phyloP scores from a whole-genome alignment of 37 sponge, comb jelly and placozoan species.

The Diacarnus erythraeanus region DNA sequence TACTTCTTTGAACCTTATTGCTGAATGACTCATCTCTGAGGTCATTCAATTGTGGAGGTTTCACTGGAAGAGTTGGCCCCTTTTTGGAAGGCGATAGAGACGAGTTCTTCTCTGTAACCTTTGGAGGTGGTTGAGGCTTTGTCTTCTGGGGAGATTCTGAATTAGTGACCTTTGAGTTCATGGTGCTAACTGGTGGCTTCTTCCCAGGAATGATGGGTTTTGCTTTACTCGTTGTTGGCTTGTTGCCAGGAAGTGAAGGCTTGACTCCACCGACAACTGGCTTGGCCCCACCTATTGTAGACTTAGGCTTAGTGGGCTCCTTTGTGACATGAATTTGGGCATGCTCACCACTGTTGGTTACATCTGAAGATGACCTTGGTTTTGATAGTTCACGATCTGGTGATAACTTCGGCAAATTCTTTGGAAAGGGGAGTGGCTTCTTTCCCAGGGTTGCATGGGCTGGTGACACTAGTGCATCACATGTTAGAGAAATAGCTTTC shows the following conservation, averaged over 20 bases:
- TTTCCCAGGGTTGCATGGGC: background rate
- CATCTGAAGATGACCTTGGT: background rate
- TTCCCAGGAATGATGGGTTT: background rate
- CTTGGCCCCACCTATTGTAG: background rate
- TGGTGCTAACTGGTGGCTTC: background rate
- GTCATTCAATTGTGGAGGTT: background rate
- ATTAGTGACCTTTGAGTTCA: background rate
- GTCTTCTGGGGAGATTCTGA: background rate
- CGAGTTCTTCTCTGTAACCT: background rate
- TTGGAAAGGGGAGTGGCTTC: background rate
- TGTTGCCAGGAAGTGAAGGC: background rate
- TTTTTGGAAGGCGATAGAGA: background rate
- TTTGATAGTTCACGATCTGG: background rate
- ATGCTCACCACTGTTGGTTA: background rate
- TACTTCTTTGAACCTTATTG: background rate
- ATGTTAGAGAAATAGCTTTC: background rate
- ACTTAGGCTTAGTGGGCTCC: background rate
- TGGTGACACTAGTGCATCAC: background rate
- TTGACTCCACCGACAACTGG: background rate
- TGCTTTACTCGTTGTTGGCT: background rate
- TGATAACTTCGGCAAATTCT: background rate
- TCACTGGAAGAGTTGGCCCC: background rate
- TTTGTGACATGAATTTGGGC: background rate
- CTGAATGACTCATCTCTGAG: background rate
- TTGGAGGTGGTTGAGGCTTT: background rate